Percentiles rank a stretch among this genome's conserved stretches.
Evolutionary conservation across 2,797 vertebrate genomes (phyloP).

Genomic region (Propithecus deckenii): DNA sequence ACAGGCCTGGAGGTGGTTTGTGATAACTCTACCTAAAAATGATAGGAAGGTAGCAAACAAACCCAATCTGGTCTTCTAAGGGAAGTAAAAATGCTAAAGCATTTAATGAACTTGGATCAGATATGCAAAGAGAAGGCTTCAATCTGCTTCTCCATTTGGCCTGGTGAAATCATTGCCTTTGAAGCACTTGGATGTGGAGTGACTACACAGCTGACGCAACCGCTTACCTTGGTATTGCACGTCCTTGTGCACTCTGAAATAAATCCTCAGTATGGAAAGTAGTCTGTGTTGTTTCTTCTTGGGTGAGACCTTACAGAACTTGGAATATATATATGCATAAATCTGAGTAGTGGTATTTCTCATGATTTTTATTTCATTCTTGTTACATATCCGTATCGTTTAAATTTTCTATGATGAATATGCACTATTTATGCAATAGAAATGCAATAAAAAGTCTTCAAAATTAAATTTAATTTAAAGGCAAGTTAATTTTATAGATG

Average conservation of each 20-base stretch:
- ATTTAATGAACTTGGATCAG: not conserved
- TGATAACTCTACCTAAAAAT: not conserved
- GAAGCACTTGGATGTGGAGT: not conserved
- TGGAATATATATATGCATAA: not conserved
- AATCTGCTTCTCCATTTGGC: not conserved
- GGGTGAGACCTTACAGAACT: not conserved
- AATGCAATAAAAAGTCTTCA: slow-evolving; percentile 44
- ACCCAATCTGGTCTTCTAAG: not conserved
- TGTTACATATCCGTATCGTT: not conserved
- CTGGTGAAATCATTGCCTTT: not conserved
- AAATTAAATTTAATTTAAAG: slow-evolving; percentile 67
- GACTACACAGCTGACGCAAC: not conserved
- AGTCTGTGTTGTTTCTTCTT: not conserved
- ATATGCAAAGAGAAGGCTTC: not conserved
- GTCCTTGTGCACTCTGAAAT: not conserved
- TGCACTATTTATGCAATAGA: slow-evolving; percentile 23
- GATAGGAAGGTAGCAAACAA: not conserved
- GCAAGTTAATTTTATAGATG: slow-evolving; percentile 62
- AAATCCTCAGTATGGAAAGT: not conserved
- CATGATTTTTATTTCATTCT: slow-evolving; percentile 31
- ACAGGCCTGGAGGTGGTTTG: not conserved
- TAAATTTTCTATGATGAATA: slow-evolving; percentile 24
- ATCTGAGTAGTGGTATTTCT: not conserved
- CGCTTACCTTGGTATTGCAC: not conserved
- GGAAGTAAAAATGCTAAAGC: not conserved